Evolutionary conservation across 2,113 vertebrate genomes (phyloP), one percentile per base, ranked within the genome.

Genomic region (Gallinago paraguaiae): DNA sequence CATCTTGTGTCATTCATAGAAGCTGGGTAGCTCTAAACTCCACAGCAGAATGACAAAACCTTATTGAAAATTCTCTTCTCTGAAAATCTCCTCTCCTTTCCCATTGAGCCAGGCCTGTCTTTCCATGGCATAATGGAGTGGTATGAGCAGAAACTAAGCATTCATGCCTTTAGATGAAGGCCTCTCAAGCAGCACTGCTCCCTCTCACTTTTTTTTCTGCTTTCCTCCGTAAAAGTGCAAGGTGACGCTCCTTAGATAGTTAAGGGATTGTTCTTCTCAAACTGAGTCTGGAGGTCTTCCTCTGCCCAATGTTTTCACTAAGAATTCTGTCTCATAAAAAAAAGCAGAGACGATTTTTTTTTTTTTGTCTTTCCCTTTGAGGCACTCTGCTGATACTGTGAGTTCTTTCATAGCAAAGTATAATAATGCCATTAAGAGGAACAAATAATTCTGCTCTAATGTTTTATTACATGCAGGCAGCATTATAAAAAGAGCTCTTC

Each of bases 171-270:
- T 17, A 63, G 15, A 59, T n/a, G 2, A 3, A 3, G 3, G 3
- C 54, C 0, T 46, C 7, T 89, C 10, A 64, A 56, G 35, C 5
- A 67, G 0, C 8, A n/a, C 3, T 3, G 0, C 4, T 63, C 9
- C 2, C 0, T 19, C 13, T 24, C 13, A 50, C 41, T 25, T 33
- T 78, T 41, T 74, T 28, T 72, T 82, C 14, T 30, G 14, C 7
- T 33, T 75, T 24, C n/a, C 23, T 56, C 48, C 51, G 13, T n/a
- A 71, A 71, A 11, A 50, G 8, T 48, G 7, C 27, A 27, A 51
- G 30, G 8, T 18, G 3, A 18, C 54, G 4, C 5, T 70, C 20
- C 15, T 39, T 39, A 14, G 2, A 11, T 43, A 22, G 4, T 8
- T 37, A 46, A 51, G 8, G 9, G 7, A 75, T 35, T 60, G 4